A percentile compares a stretch with the other conserved stretches of the same genome.
Conservation (phyloP, 2,888 invertebrate genomes). For the Drosophila monieri region DNA sequence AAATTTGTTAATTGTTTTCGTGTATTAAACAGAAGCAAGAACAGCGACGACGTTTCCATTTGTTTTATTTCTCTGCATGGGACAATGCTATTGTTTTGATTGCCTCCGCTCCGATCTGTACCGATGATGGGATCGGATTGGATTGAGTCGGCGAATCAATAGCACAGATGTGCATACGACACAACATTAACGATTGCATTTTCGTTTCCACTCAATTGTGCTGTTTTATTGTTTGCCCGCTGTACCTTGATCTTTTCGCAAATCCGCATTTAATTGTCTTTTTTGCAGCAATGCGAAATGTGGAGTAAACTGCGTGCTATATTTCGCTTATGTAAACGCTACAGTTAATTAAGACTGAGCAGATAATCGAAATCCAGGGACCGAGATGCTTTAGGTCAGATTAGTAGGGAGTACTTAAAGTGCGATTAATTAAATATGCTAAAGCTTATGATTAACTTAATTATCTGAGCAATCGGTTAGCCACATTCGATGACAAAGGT, state of each 20-base stretch:
- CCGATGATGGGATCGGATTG: constrained; percentile 5
- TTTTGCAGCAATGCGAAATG: constrained; percentile 41
- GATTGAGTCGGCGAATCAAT: constrained; percentile 15
- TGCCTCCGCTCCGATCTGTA: constrained; percentile 34
- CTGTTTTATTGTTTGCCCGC: constrained; percentile 33
- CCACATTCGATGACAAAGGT: constrained; percentile 15
- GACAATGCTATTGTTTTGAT: constrained; percentile 72
- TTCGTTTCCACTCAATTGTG: constrained; percentile 57
- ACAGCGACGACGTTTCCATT: constrained; percentile 19
- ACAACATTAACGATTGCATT: constrained; percentile 23
- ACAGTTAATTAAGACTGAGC: constrained; percentile 54
- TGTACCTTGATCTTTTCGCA: constrained; percentile 73
- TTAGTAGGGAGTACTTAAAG: neutral
- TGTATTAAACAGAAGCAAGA: constrained; percentile 1
- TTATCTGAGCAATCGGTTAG: neutral
- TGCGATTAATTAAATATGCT: neutral
- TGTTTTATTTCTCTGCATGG: constrained; percentile 26
- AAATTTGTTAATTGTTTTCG: neutral
- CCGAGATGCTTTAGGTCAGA: neutral
- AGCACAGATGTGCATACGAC: constrained; percentile 31
- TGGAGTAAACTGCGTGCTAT: constrained; percentile 72
- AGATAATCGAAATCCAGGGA: constrained; percentile 43
- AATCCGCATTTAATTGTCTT: constrained; percentile 38
- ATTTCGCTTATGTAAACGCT: constrained; percentile 45
- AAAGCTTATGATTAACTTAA: neutral